Percentiles rank a stretch among this genome's conserved stretches.
phyloP scores from a whole-genome alignment of 2,888 invertebrate species.

The Agonopterix subpropinquella region DNA sequence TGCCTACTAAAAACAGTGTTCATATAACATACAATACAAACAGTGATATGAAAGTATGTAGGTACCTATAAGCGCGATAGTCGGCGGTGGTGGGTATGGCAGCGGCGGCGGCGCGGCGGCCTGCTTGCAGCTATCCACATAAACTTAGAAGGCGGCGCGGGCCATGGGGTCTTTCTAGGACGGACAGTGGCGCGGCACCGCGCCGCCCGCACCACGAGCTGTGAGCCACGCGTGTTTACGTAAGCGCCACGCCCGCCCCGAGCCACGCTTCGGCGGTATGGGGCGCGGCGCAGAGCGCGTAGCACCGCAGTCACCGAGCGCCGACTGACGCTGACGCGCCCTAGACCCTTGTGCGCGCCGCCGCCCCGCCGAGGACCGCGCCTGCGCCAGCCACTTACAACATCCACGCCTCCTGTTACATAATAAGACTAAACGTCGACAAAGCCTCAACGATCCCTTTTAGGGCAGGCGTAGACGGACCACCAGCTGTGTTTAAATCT shows the following conservation, averaged over 20 bases:
- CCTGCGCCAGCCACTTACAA: slow-evolving; percentile 47
- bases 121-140: slow-evolving; percentile 53
- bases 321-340: slow-evolving; percentile 71
- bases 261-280: slow-evolving; percentile 69
- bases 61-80: slow-evolving; percentile 67
- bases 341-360: slow-evolving; percentile 35
- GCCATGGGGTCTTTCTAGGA: slow-evolving; percentile 65
- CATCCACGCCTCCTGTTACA: slow-evolving; percentile 55
- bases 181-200: slow-evolving; percentile 65
- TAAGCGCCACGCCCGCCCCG: slow-evolving; percentile 74
- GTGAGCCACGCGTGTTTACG: slow-evolving; percentile 68
- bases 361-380: slow-evolving; percentile 39
- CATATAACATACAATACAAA: too few relatives aligned
- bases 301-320: slow-evolving; percentile 70
- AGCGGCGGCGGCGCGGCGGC: slow-evolving; percentile 61
- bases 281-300: slow-evolving; percentile 72
- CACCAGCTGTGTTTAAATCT: neutral
- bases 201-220: slow-evolving; percentile 53
- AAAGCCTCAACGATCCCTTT: slow-evolving; percentile 24
- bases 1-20: too few relatives aligned
- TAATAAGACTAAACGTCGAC: slow-evolving; percentile 50
- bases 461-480: slow-evolving; percentile 7
- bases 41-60: neutral
- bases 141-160: slow-evolving; percentile 60
- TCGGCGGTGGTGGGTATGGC: slow-evolving; percentile 56